These are phyloP conservation scores for Dreissena polymorpha DNA, from an alignment of 1,140 invertebrate genomes.

Conservation along the genomic window DNA sequence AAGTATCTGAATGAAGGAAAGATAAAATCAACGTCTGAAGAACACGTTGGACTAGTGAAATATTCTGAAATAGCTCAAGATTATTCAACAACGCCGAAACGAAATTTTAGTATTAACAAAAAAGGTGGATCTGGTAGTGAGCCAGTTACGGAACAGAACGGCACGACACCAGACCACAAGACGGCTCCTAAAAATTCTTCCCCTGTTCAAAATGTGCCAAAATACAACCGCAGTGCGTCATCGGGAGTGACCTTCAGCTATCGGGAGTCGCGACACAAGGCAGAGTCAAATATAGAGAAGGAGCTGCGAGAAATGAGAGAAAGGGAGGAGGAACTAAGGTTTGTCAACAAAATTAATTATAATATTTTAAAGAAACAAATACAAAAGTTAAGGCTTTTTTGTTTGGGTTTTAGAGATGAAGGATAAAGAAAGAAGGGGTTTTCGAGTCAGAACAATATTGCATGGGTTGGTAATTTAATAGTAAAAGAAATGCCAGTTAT, in stretches of 20 bases:
- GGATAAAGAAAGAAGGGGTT: no score
- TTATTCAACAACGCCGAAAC: conserved; percentile 62
- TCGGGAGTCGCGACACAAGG: conserved; percentile 72
- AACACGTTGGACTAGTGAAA: conserved; percentile 71
- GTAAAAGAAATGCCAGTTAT: no score
- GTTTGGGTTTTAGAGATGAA: no score
- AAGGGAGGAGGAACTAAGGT: conserved; percentile 75
- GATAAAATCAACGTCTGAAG: conserved; percentile 73
- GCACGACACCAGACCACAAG: conserved; percentile 22
- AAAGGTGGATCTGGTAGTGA: conserved; percentile 47
- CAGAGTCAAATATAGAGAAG: conserved; percentile 75
- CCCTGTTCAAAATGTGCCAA: conserved; percentile 36
- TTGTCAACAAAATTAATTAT: conserved; percentile 37
- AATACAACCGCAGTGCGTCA: conserved; percentile 44
- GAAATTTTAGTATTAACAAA: conserved; percentile 70
- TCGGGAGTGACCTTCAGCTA: conserved; percentile 72
- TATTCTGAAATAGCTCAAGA: conserved; percentile 67
- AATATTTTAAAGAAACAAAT: no score
- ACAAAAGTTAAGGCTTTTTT: no score
- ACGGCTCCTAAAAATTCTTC: conserved; percentile 23
- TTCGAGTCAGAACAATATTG: no score
- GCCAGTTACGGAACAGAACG: conserved; percentile 33
- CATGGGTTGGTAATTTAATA: no score
- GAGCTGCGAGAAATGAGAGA: conserved; percentile 76
- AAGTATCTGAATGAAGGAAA: conserved; percentile 69